Percentiles rank a stretch among this genome's conserved stretches.
phyloP scores from a whole-genome alignment of 2,113 vertebrate species.

The Australoheros scitulus region DNA sequence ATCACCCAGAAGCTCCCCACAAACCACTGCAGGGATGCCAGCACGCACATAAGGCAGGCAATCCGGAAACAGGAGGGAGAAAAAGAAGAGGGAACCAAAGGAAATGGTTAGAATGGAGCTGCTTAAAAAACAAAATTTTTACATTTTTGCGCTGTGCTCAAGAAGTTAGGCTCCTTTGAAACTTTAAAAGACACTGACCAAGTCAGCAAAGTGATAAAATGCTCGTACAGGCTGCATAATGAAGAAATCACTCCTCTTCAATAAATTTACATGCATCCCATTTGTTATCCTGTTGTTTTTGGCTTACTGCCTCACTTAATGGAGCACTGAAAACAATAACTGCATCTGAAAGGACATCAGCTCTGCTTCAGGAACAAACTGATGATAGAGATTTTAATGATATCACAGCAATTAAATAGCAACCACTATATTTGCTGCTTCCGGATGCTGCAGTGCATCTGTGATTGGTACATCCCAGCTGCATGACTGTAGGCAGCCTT shows the following conservation, averaged over 20 bases:
- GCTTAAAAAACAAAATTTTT: constrained; percentile 54
- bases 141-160: constrained; percentile 37
- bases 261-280: constrained; percentile 54
- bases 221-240: constrained; percentile 27
- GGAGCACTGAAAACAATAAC: constrained; percentile 48
- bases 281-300: constrained; percentile 64
- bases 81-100: constrained; percentile 22
- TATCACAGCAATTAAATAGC: constrained; percentile 34
- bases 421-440: constrained; percentile 44
- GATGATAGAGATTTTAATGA: constrained; percentile 30
- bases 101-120: constrained; percentile 61
- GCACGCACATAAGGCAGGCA: constrained; percentile 61
- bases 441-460: constrained; percentile 39
- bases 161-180: constrained; percentile 35
- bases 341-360: constrained; percentile 30
- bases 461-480: constrained; percentile 54
- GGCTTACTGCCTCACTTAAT: constrained; percentile 48
- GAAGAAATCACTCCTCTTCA: constrained; percentile 4
- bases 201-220: constrained; percentile 44
- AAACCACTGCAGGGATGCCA: constrained; percentile 67
- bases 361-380: constrained; percentile 20
- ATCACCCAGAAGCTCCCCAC: constrained; percentile 75
- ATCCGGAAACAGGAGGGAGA: constrained; percentile 24
- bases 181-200: constrained; percentile 17
- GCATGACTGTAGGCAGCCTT: constrained; percentile 66